A percentile compares a stretch with the other conserved stretches of the same genome.
Evolutionary conservation across 2,113 vertebrate species (phyloP).

Genomic region (Bucco capensis): DNA sequence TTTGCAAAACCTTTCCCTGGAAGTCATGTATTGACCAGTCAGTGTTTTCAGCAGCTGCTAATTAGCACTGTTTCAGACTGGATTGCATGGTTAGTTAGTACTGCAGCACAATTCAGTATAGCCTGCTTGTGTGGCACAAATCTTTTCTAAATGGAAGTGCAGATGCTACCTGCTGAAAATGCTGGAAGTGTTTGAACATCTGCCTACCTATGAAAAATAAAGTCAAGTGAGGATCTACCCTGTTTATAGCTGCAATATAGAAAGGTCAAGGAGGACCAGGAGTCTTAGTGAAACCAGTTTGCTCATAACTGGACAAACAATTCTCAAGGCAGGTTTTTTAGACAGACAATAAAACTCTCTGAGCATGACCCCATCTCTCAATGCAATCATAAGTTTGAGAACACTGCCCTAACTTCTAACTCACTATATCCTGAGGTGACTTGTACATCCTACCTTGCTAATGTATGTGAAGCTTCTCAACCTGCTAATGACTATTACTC

Average conservation of each 20-base stretch:
- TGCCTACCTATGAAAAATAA: not conserved
- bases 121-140: not conserved
- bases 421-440: not conserved
- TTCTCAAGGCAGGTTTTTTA: slow-evolving; percentile 24
- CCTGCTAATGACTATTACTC: not conserved
- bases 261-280: slow-evolving; percentile 28
- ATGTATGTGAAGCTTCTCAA: not conserved
- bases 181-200: not conserved
- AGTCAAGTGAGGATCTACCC: not conserved
- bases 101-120: not conserved
- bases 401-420: not conserved
- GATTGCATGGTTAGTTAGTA: not conserved
- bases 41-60: not conserved
- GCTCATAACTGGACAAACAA: slow-evolving; percentile 46
- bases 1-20: not conserved
- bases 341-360: slow-evolving; percentile 21
- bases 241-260: slow-evolving; percentile 46
- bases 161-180: not conserved
- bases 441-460: not conserved
- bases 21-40: not conserved
- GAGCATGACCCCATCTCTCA: not conserved
- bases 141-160: not conserved
- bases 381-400: not conserved
- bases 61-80: not conserved
- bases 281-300: slow-evolving; percentile 31